Evolutionary conservation across 2,888 invertebrate genomes (phyloP), one percentile per base, ranked within the genome.

Genomic region (Cephus runcator): DNA sequence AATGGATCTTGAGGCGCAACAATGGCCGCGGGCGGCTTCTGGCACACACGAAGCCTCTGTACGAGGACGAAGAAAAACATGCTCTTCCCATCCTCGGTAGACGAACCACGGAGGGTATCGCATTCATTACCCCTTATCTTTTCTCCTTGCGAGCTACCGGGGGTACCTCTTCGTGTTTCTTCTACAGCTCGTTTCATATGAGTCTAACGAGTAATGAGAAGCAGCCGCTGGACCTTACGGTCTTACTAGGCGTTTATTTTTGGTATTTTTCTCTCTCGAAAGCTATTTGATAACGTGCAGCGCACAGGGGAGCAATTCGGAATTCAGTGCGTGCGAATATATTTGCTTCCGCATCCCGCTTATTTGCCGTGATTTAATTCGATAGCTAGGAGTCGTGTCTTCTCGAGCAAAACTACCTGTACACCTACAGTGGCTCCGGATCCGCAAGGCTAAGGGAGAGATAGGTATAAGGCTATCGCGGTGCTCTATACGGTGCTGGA

Each of bases 91-190:
- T 81, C 79, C 79, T 40, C 36, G 79, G 79, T 36, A 77, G 77
- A 83, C 79, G 79, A 80, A 73, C 75, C 40, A 33, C 74, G 75
- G 77, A 83, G 82, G 81, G 83, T 87, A 87, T 88, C 88, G 87
- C 88, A 85, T 87, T 87, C 87, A 87, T 89, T 88, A 88, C 86
- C 83, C 83, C 84, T 87, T 88, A 88, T 89, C 89, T 87, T 79
- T 82, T 78, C 86, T 85, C 80, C 81, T 84, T 83, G 80, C 83
- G 81, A 79, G 87, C 86, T 86, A 87, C 85, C 81, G 86, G 81
- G 81, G 82, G 82, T 79, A 81, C 81, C 82, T 82, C 81, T 79
- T 81, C 76, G 77, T 76, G 78, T 79, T 81, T 80, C 79, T 78
- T 79, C 81, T 79, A 78, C 82, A 81, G 82, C 81, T 77, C 77